A percentile compares a stretch with the other conserved stretches of the same genome.
phyloP scores from a whole-genome alignment of 1,140 invertebrate species.

The Nylanderia fulva region DNA sequence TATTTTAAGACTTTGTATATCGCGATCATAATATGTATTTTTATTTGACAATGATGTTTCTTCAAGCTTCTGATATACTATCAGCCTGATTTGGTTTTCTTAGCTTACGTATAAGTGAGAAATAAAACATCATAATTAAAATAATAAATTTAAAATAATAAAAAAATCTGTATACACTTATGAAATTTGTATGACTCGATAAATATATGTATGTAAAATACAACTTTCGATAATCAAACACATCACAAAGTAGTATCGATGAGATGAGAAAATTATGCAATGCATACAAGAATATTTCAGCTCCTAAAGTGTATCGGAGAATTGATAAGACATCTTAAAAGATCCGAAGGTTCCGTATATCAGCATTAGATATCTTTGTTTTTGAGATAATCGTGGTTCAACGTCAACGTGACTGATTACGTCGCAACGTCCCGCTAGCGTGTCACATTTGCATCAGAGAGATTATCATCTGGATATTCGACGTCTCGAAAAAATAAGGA shows the following conservation, averaged over 20 bases:
- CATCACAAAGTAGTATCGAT: neutral
- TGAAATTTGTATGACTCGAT: neutral
- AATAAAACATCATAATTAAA: no score
- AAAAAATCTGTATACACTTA: neutral
- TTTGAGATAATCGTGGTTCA: slow-evolving; percentile 5
- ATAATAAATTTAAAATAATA: neutral
- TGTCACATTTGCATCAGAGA: slow-evolving; percentile 19
- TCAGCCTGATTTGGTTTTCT: neutral
- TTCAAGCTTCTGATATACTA: neutral
- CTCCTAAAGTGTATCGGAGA: neutral
- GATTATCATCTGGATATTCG: slow-evolving; percentile 30
- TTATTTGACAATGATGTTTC: neutral
- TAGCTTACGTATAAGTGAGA: neutral
- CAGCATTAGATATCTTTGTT: slow-evolving; percentile 29
- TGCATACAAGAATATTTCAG: neutral
- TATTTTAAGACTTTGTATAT: neutral
- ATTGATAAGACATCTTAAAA: slow-evolving; percentile 12
- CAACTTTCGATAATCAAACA: neutral
- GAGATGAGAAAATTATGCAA: neutral
- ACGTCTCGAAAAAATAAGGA: slow-evolving; percentile 29
- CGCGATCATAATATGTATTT: neutral
- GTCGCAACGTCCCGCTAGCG: slow-evolving; percentile 3
- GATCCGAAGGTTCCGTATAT: slow-evolving; percentile 10
- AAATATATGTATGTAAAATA: neutral
- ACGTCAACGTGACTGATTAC: slow-evolving; percentile 35